A percentile compares a stretch with the other conserved stretches of the same genome.
Conservation (phyloP, 2,113 vertebrate genomes). For the Tiliqua scincoides region DNA sequence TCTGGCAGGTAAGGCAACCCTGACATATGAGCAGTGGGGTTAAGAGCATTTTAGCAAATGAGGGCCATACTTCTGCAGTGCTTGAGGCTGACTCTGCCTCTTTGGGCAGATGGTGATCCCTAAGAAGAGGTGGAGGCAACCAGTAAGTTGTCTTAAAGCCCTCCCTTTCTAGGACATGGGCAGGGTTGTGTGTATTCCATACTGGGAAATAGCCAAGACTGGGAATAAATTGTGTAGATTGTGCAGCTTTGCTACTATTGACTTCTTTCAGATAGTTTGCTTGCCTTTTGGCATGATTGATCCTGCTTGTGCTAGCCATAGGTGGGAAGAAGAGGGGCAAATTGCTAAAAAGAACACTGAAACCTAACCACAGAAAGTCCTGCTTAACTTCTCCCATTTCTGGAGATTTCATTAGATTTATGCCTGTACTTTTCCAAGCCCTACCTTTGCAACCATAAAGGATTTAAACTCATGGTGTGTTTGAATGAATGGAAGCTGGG, state of each 20-base stretch:
- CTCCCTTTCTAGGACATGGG: neutral
- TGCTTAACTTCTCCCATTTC: neutral
- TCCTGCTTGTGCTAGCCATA: neutral
- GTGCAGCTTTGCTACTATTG: neutral
- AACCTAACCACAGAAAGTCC: neutral
- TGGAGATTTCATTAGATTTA: neutral
- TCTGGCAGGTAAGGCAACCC: conserved; percentile 91
- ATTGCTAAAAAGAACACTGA: too few species aligned
- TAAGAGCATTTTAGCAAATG: neutral
- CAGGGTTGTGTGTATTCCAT: neutral
- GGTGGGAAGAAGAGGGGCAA: neutral
- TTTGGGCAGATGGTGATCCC: neutral
- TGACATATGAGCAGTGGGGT: too few species aligned
- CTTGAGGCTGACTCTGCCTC: neutral
- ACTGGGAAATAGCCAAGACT: neutral
- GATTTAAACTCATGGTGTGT: neutral
- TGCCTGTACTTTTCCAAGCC: neutral
- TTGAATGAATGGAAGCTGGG: neutral
- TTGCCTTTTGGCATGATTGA: neutral
- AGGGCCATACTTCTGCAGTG: neutral
- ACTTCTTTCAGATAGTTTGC: neutral
- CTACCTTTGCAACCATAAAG: neutral
- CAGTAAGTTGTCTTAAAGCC: neutral
- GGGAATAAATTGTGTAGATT: neutral
- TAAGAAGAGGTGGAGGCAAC: neutral